Conservation (phyloP, 2,113 vertebrate genomes). For the Tauraco erythrolophus region DNA sequence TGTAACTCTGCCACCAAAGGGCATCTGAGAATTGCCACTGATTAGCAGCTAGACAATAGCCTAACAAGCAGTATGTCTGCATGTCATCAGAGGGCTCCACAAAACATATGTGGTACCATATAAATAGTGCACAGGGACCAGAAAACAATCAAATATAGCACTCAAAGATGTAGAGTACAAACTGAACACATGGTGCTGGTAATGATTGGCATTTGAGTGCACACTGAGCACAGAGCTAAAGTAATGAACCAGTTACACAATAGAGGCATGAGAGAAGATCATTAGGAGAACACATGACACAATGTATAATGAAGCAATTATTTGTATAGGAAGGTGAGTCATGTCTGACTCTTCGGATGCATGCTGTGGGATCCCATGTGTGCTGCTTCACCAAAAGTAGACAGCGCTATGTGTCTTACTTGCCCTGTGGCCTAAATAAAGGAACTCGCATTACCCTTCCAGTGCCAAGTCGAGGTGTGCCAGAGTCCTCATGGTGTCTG, state of each 20-base stretch:
- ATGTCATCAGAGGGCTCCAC: not conserved
- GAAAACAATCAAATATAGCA: slow-evolving; percentile 8
- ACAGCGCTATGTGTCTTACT: not conserved
- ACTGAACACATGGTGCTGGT: slow-evolving; percentile 8
- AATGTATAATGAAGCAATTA: not conserved
- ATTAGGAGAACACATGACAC: not conserved
- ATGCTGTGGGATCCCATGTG: not conserved
- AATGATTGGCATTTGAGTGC: not conserved
- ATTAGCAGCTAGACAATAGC: not conserved
- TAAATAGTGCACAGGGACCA: not conserved
- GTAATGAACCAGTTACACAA: not conserved
- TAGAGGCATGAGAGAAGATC: not conserved
- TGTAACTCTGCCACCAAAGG: not conserved
- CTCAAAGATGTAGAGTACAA: not conserved
- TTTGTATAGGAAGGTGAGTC: not conserved
- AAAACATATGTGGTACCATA: slow-evolving; percentile 6
- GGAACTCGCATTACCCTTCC: not conserved
- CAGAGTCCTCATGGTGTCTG: not conserved
- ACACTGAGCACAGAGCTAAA: not conserved
- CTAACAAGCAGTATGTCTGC: not conserved
- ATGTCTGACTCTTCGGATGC: not conserved
- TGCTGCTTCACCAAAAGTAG: not conserved
- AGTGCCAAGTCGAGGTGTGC: not conserved
- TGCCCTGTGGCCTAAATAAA: not conserved
- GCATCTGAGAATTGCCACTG: not conserved